Conservation (phyloP, 2,113 vertebrate species). For the Clarias macrocephalus region DNA sequence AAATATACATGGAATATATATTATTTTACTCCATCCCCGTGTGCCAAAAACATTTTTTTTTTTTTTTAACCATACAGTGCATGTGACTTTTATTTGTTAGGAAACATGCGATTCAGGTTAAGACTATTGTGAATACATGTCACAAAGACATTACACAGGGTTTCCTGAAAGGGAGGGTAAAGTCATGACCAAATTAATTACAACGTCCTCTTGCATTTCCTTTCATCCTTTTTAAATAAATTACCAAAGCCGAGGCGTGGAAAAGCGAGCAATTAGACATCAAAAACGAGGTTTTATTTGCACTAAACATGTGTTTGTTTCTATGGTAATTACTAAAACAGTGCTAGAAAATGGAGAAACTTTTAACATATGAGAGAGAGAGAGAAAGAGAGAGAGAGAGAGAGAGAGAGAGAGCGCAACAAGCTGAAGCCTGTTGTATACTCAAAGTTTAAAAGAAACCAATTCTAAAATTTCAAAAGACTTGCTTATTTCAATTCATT, state of each 20-base stretch:
- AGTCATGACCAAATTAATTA: slow-evolving; percentile 51
- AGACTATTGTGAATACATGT: slow-evolving; percentile 1
- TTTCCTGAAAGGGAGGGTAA: slow-evolving; percentile 42
- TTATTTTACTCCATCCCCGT: not conserved
- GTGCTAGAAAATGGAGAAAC: slow-evolving; percentile 16
- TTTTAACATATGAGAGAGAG: not conserved
- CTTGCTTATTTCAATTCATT: slow-evolving; percentile 2
- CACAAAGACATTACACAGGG: slow-evolving; percentile 22
- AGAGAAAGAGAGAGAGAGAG: not conserved
- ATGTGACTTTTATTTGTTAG: slow-evolving; percentile 24
- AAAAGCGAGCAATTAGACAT: slow-evolving; percentile 47
- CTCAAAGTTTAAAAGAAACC: not conserved
- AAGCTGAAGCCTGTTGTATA: not conserved
- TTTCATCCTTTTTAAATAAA: slow-evolving; percentile 47
- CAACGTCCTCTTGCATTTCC: slow-evolving; percentile 46
- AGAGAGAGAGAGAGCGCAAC: not conserved
- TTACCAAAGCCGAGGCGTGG: slow-evolving; percentile 43
- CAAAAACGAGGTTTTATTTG: slow-evolving; percentile 45
- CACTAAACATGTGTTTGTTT: slow-evolving; percentile 41
- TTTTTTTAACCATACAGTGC: not conserved
- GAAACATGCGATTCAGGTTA: slow-evolving; percentile 20
- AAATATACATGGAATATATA: not conserved
- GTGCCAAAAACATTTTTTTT: not conserved
- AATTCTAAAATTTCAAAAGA: not conserved
- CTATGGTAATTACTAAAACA: slow-evolving; percentile 37